phyloP scores from a whole-genome alignment of 2,113 vertebrate species.

The Tupaia chinensis region DNA sequence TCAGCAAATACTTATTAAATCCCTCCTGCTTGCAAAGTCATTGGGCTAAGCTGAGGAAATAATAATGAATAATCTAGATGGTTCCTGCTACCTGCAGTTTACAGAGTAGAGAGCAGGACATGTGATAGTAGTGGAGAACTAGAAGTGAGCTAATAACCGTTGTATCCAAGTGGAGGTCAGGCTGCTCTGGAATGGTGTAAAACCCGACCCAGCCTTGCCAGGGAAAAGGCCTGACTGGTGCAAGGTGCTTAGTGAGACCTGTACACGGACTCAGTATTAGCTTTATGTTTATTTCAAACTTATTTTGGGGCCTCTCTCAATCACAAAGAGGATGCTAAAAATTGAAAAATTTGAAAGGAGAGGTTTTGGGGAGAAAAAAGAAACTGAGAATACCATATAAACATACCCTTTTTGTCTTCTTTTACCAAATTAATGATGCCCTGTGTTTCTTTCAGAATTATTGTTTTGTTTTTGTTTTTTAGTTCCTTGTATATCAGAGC shows the following conservation, averaged over 20 bases:
- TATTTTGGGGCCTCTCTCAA: not conserved
- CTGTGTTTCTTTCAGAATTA: not conserved
- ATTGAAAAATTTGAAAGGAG: not conserved
- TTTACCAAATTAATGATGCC: not conserved
- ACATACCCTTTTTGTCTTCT: not conserved
- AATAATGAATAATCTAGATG: not conserved
- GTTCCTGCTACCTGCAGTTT: not conserved
- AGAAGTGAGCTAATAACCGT: not conserved
- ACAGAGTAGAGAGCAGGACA: not conserved
- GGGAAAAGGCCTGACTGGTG: not conserved
- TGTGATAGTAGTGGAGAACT: not conserved
- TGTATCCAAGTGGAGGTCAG: too few relatives aligned
- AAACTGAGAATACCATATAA: not conserved
- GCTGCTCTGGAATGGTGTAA: not conserved
- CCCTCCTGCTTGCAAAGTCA: not conserved
- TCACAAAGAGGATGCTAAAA: not conserved
- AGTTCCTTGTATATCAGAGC: constrained; percentile 60
- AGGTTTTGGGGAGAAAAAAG: not conserved
- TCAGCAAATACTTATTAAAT: not conserved
- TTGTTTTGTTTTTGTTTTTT: not conserved
- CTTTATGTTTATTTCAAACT: not conserved
- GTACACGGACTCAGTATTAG: not conserved
- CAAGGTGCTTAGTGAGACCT: not conserved
- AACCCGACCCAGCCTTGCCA: accelerated
- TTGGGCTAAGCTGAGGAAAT: not conserved